These are phyloP conservation scores for Aleiodes leptofemur DNA, from an alignment of 2,888 invertebrate genomes.

Conservation along the genomic window DNA sequence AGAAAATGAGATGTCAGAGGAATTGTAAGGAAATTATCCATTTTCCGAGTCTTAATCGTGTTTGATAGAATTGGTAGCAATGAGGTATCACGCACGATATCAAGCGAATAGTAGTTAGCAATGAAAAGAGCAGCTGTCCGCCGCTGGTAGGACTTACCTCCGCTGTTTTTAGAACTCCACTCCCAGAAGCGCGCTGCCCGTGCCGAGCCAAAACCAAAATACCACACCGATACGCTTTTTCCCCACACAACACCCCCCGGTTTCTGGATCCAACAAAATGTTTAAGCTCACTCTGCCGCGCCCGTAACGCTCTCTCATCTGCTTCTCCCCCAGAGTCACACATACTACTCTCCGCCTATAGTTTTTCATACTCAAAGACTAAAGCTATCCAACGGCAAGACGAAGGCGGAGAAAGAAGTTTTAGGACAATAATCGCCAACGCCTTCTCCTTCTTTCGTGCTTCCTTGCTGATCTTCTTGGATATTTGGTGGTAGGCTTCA, in stretches of 20 bases:
- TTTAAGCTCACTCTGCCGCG: slow-evolving; percentile 15
- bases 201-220: slow-evolving; percentile 75
- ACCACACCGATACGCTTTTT: slow-evolving; percentile 67
- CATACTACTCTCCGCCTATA: slow-evolving; percentile 30
- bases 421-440: slow-evolving; percentile 42
- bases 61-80: slow-evolving; percentile 47
- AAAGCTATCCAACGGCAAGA: slow-evolving; percentile 23
- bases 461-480: slow-evolving; percentile 16
- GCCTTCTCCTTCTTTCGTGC: slow-evolving; percentile 38
- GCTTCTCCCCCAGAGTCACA: slow-evolving; percentile 33
- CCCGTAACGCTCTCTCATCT: slow-evolving; percentile 31
- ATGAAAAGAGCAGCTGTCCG: slow-evolving; percentile 59
- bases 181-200: slow-evolving; percentile 74
- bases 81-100: slow-evolving; percentile 46
- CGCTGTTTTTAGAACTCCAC: slow-evolving; percentile 76
- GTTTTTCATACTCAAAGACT: slow-evolving; percentile 34
- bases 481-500: slow-evolving; percentile 26
- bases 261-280: slow-evolving; percentile 32
- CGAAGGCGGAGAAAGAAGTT: slow-evolving; percentile 34
- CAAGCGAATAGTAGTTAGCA: slow-evolving; percentile 35
- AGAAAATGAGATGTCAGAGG: slow-evolving; percentile 34
- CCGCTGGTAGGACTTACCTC: slow-evolving; percentile 71
- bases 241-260: slow-evolving; percentile 51
- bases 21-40: slow-evolving; percentile 53
- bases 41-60: slow-evolving; percentile 50